Conservation (phyloP, 92 coral and sea anemone species). For the Scolanthus callimorphus region DNA sequence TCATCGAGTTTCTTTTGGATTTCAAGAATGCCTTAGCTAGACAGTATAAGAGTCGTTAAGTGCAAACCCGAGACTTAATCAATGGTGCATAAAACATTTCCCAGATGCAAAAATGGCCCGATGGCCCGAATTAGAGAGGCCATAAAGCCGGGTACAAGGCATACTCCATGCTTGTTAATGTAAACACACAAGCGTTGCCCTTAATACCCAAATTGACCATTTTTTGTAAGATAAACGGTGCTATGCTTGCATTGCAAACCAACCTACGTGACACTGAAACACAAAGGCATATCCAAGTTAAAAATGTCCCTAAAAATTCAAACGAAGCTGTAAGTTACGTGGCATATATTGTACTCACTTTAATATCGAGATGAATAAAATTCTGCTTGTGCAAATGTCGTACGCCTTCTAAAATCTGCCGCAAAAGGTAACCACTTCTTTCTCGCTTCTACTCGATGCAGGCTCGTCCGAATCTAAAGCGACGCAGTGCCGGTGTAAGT, state of each 20-base stretch:
- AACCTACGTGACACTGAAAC: too few relatives aligned
- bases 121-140: neutral
- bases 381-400: constrained; percentile 75
- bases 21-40: too few relatives aligned
- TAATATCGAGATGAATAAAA: constrained; percentile 73
- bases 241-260: too few relatives aligned
- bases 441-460: constrained; percentile 80
- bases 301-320: too few relatives aligned
- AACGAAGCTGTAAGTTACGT: too few relatives aligned
- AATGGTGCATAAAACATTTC: neutral
- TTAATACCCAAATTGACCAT: neutral
- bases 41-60: too few relatives aligned
- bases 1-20: neutral
- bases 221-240: too few relatives aligned
- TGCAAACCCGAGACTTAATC: neutral
- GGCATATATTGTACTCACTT: too few relatives aligned
- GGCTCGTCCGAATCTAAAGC: constrained; percentile 86
- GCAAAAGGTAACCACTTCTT: constrained; percentile 80
- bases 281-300: too few relatives aligned
- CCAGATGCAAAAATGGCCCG: neutral
- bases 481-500: constrained; percentile 84
- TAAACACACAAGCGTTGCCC: neutral
- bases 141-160: too few relatives aligned
- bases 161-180: too few relatives aligned
- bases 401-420: constrained; percentile 85